Evolutionary conservation across 2,888 invertebrate species (phyloP).

Genomic region (Nineta flava): DNA sequence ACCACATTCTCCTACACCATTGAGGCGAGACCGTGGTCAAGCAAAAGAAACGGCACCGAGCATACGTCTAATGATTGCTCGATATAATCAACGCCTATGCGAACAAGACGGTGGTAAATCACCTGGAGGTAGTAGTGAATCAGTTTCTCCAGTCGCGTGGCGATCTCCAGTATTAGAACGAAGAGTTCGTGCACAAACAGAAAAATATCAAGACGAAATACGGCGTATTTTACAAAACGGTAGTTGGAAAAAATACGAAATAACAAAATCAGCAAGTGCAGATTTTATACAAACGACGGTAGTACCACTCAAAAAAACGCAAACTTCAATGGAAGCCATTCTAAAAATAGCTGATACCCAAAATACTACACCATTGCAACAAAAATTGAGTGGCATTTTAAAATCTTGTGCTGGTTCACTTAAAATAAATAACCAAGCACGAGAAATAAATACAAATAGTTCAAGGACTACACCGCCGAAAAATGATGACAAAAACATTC

Average conservation of each 20-base stretch:
- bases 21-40: constrained; percentile 33
- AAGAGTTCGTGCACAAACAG: constrained; percentile 34
- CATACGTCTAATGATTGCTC: constrained; percentile 52
- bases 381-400: constrained; percentile 18
- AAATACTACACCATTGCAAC: constrained; percentile 10
- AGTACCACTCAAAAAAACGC: neutral
- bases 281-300: constrained; percentile 17
- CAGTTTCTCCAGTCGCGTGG: constrained; percentile 47
- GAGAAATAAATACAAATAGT: no score
- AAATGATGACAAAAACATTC: neutral
- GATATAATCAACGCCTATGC: constrained; percentile 46
- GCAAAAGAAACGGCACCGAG: constrained; percentile 51
- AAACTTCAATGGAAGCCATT: neutral
- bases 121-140: constrained; percentile 36
- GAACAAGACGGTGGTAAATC: constrained; percentile 34
- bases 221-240: constrained; percentile 19
- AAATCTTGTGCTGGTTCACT: constrained; percentile 26
- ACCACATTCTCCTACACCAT: constrained; percentile 37
- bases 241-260: constrained; percentile 26
- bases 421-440: constrained; percentile 11
- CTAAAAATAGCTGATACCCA: neutral
- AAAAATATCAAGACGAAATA: constrained; percentile 30
- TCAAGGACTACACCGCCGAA: neutral
- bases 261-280: constrained; percentile 49
- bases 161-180: constrained; percentile 45